phyloP scores from a whole-genome alignment of 1,140 invertebrate genomes.

The Tribolium castaneum region DNA sequence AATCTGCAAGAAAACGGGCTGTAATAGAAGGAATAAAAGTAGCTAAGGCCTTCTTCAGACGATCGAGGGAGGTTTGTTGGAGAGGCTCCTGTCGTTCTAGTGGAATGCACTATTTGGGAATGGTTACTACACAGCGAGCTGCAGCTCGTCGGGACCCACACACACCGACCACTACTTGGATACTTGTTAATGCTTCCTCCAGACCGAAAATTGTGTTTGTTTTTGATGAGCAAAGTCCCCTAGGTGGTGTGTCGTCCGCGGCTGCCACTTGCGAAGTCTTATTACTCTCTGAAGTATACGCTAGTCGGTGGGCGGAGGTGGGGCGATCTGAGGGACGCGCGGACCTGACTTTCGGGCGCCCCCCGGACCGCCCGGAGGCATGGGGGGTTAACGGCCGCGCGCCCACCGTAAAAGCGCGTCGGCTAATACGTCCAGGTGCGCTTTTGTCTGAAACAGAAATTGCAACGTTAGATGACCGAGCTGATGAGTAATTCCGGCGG shows the following conservation, averaged over 20 bases:
- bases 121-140: constrained; percentile 54
- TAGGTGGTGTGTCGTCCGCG: constrained; percentile 49
- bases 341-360: constrained; percentile 61
- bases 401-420: constrained; percentile 93
- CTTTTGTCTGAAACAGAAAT: constrained; percentile 85
- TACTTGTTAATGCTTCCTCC: constrained; percentile 42
- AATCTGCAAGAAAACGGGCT: constrained; percentile 28
- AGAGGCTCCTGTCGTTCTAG: constrained; percentile 44
- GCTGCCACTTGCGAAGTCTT: constrained; percentile 61
- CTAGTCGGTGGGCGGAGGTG: constrained; percentile 55
- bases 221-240: constrained; percentile 31
- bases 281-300: constrained; percentile 63
- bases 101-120: constrained; percentile 55
- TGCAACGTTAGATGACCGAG: neutral
- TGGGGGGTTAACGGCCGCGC: constrained; percentile 79
- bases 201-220: neutral
- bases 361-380: constrained; percentile 48
- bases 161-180: constrained; percentile 1
- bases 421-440: constrained; percentile 91
- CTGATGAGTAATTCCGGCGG: neutral
- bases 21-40: constrained; percentile 33
- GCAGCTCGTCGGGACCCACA: constrained; percentile 51
- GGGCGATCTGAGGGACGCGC: constrained; percentile 52
- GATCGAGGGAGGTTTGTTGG: constrained; percentile 36
- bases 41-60: constrained; percentile 52